Conservation (phyloP, 2,113 vertebrate species). For the Rhipidura dahli region DNA sequence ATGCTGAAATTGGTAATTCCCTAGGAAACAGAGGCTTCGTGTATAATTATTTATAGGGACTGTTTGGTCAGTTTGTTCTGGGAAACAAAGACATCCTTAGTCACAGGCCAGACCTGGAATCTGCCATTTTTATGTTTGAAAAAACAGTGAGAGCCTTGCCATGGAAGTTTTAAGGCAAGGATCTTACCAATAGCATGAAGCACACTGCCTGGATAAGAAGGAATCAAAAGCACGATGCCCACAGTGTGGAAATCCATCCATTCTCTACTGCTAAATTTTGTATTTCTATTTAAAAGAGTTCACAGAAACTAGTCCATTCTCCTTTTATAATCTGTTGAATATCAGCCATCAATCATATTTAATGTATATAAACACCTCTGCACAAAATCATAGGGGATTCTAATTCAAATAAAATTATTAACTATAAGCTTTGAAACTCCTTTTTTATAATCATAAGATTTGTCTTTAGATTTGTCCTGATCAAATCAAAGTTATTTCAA, state of each 20-base stretch:
- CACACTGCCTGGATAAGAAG: background rate
- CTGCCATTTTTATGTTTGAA: background rate
- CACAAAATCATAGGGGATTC: background rate
- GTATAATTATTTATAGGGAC: background rate
- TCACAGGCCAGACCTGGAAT: background rate
- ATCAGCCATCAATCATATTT: background rate
- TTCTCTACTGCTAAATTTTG: background rate
- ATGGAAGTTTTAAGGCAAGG: background rate
- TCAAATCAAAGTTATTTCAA: slow-evolving; percentile 11
- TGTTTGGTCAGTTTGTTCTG: background rate
- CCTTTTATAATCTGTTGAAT: background rate
- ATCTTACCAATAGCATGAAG: background rate
- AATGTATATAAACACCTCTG: slow-evolving; percentile 9
- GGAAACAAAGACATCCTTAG: background rate
- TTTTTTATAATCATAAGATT: background rate
- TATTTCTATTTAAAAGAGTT: background rate
- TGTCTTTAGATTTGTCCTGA: background rate
- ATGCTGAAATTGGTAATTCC: background rate
- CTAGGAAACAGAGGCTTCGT: background rate
- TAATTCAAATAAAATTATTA: slow-evolving; percentile 19
- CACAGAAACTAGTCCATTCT: background rate
- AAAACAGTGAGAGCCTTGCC: background rate
- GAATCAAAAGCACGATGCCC: background rate
- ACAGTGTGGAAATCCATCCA: background rate
- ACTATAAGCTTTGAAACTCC: background rate